Conservation (phyloP, 2,888 invertebrate genomes). For the Machimus atricapillus region DNA sequence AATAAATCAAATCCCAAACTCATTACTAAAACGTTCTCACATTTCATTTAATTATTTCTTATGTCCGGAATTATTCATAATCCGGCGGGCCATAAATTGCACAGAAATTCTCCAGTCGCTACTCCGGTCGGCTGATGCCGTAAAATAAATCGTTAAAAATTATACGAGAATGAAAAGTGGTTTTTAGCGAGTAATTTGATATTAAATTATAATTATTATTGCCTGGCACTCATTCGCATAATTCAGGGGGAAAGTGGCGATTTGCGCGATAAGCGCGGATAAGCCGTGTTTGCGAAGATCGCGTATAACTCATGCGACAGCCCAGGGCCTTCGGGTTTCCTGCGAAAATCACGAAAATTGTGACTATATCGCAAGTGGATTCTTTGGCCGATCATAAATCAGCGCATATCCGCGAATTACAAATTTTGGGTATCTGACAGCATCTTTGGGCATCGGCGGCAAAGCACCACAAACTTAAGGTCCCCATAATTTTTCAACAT, state of each 20-base stretch:
- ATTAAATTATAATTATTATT: conserved; percentile 23
- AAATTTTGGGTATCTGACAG: conserved; percentile 23
- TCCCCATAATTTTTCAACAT: conserved; percentile 19
- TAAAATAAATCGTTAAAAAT: conserved; percentile 30
- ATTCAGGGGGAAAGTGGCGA: background rate
- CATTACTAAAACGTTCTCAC: conserved; percentile 36
- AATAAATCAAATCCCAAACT: conserved; percentile 31
- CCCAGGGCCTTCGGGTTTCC: background rate
- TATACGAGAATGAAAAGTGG: conserved; percentile 14
- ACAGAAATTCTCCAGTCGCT: background rate
- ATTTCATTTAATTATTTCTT: conserved; percentile 41
- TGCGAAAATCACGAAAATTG: conserved; percentile 15
- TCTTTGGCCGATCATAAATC: background rate
- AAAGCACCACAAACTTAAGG: background rate
- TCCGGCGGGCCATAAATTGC: conserved; percentile 7
- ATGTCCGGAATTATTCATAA: conserved; percentile 36
- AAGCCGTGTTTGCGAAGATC: background rate
- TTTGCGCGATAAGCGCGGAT: background rate
- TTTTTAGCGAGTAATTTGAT: conserved; percentile 20
- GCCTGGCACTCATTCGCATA: background rate
- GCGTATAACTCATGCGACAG: background rate
- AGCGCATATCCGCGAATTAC: conserved; percentile 29
- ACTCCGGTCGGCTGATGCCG: background rate
- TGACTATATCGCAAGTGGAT: background rate
- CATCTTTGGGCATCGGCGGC: background rate